Percentiles rank a stretch among this genome's conserved stretches.
phyloP scores from a whole-genome alignment of 2,888 invertebrate species.

The Tetheella fluctuosa region DNA sequence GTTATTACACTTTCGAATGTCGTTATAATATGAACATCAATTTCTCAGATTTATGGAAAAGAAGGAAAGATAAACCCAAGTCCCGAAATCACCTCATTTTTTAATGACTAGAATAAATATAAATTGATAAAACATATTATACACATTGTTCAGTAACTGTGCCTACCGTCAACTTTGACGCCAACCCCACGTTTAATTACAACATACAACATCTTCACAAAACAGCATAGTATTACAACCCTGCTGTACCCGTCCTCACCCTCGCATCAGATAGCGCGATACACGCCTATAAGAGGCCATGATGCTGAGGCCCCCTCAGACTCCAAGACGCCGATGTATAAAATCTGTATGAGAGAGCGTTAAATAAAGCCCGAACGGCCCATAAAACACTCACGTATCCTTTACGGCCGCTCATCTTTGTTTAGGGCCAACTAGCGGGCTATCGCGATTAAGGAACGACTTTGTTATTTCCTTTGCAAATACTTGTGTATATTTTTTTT shows the following conservation, averaged over 20 bases:
- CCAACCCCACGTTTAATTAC: not conserved
- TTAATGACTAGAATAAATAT: no score
- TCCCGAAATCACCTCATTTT: no score
- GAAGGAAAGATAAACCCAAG: no score
- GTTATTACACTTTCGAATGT: no score
- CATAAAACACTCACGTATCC: slow-evolving; percentile 65
- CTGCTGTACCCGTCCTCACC: slow-evolving; percentile 4
- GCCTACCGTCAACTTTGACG: no score
- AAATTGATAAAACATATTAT: no score
- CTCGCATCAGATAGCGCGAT: slow-evolving; percentile 33
- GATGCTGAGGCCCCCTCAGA: slow-evolving; percentile 44
- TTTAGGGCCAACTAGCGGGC: slow-evolving; percentile 63
- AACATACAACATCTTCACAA: not conserved
- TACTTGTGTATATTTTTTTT: not conserved
- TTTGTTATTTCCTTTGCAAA: slow-evolving; percentile 10
- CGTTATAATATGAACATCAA: no score
- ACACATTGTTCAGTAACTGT: no score
- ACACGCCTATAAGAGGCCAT: slow-evolving; percentile 34
- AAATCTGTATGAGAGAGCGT: slow-evolving; percentile 76
- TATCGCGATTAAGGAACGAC: slow-evolving; percentile 45
- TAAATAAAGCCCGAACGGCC: slow-evolving; percentile 74
- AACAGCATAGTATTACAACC: not conserved
- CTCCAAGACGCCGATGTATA: slow-evolving; percentile 68
- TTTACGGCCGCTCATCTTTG: slow-evolving; percentile 64
- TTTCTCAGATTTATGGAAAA: no score